Percentiles rank a stretch among this genome's conserved stretches.
phyloP scores from a whole-genome alignment of 2,113 vertebrate genomes.

The Scomber colias region DNA sequence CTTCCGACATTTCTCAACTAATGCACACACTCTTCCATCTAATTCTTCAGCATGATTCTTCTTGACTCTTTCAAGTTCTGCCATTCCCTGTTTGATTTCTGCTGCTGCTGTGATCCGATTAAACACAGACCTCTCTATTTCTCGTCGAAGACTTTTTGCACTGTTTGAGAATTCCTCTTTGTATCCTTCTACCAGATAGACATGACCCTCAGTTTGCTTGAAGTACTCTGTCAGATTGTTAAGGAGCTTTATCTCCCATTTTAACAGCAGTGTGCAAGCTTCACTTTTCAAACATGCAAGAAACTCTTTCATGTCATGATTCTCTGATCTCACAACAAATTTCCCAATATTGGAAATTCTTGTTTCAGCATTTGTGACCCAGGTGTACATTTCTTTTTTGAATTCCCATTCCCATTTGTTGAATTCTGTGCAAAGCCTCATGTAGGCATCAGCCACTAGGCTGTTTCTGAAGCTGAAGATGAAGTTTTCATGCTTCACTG shows the following conservation, averaged over 20 bases:
- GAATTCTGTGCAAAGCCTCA: constrained; percentile 70
- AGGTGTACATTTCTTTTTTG: constrained; percentile 69
- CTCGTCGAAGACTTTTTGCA: constrained; percentile 41
- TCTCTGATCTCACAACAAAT: constrained; percentile 14
- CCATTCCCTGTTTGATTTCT: constrained; percentile 50
- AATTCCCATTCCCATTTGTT: constrained; percentile 79
- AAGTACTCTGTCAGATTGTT: constrained; percentile 66
- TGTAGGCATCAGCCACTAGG: constrained; percentile 79
- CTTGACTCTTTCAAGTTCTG: constrained; percentile 53
- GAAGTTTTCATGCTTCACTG: constrained; percentile 83
- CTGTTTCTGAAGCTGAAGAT: constrained; percentile 83
- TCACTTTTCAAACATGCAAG: constrained; percentile 31
- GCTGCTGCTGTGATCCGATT: constrained; percentile 48
- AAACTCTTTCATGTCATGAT: constrained; percentile 39
- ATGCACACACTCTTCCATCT: constrained; percentile 10
- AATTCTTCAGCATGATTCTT: constrained; percentile 40
- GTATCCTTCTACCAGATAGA: constrained; percentile 70
- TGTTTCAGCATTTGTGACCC: constrained; percentile 66
- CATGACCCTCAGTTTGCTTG: constrained; percentile 58
- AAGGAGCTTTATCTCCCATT: constrained; percentile 54
- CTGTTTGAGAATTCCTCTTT: constrained; percentile 67
- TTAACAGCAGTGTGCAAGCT: constrained; percentile 33
- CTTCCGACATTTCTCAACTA: constrained; percentile 51
- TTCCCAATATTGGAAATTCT: constrained; percentile 70
- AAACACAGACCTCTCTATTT: constrained; percentile 8